Percentiles rank a stretch among this genome's conserved stretches.
These are phyloP conservation scores for Chondrilla cf. caribensis DNA, from an alignment of 37 sponge, comb jelly and placozoan species.

Conservation along the genomic window DNA sequence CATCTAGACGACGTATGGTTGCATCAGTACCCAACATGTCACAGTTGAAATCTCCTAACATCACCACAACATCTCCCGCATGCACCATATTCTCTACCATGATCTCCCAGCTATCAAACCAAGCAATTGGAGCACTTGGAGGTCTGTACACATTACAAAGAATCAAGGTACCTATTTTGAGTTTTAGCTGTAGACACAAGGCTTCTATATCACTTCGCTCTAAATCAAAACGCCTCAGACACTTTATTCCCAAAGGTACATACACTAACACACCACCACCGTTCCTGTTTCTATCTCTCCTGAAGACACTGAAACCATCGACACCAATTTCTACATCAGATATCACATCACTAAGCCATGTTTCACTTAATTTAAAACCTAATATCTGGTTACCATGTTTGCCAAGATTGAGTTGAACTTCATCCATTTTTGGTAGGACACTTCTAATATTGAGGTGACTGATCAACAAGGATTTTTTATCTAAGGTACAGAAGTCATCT, in stretches of 20 bases:
- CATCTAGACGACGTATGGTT: background rate
- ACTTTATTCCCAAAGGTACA: slow-evolving; percentile 3
- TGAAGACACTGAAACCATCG: background rate
- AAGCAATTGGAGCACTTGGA: background rate
- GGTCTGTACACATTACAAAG: slow-evolving; percentile 34
- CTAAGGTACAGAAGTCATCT: too few species aligned
- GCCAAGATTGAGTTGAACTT: background rate
- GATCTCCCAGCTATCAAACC: slow-evolving; percentile 9
- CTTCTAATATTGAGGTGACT: slow-evolving; percentile 36
- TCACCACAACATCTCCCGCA: background rate
- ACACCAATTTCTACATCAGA: background rate
- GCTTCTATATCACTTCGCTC: background rate
- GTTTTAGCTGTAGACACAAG: background rate
- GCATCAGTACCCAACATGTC: slow-evolving; percentile 25
- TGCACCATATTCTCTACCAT: slow-evolving; percentile 26
- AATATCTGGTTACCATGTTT: background rate
- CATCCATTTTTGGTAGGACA: slow-evolving; percentile 2
- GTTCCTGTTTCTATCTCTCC: background rate
- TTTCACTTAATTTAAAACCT: background rate
- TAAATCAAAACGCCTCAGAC: background rate
- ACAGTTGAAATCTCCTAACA: slow-evolving; percentile 43
- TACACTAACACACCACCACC: slow-evolving; percentile 27
- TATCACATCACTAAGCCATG: background rate
- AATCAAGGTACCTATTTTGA: background rate
- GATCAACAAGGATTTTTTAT: background rate